Evolutionary conservation across 2,888 invertebrate genomes (phyloP).

Genomic region (Ceriagrion tenellum): DNA sequence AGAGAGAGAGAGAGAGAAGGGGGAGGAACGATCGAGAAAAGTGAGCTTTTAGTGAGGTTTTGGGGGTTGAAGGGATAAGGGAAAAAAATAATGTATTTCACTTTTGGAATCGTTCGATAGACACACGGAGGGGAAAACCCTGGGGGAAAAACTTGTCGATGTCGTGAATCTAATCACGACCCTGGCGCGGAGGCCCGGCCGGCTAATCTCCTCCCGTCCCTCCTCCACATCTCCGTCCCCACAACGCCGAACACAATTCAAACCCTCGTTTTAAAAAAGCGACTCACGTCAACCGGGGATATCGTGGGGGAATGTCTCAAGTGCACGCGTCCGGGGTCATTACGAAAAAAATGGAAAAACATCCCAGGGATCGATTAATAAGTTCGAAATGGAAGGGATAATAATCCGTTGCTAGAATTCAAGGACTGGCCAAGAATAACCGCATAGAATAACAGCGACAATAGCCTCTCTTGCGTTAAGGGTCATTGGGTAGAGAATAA

Average conservation of each 20-base stretch:
- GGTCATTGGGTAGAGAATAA: too few species aligned
- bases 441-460: neutral
- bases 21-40: neutral
- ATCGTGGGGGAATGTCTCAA: conserved; percentile 7
- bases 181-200: neutral
- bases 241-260: neutral
- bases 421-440: neutral
- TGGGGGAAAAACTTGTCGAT: neutral
- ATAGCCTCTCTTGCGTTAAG: too few species aligned
- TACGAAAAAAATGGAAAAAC: neutral
- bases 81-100: neutral
- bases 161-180: neutral
- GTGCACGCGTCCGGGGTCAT: neutral
- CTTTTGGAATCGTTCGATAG: neutral
- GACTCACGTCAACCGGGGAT: neutral
- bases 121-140: neutral
- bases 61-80: neutral
- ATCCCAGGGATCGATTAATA: neutral
- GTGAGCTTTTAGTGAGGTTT: neutral
- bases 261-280: neutral
- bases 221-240: neutral
- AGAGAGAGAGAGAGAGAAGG: too few species aligned
- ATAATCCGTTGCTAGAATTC: neutral
- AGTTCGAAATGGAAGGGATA: neutral
- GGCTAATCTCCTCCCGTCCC: neutral